Conservation (phyloP, 1,140 invertebrate species). For the Eufriesea mexicana region DNA sequence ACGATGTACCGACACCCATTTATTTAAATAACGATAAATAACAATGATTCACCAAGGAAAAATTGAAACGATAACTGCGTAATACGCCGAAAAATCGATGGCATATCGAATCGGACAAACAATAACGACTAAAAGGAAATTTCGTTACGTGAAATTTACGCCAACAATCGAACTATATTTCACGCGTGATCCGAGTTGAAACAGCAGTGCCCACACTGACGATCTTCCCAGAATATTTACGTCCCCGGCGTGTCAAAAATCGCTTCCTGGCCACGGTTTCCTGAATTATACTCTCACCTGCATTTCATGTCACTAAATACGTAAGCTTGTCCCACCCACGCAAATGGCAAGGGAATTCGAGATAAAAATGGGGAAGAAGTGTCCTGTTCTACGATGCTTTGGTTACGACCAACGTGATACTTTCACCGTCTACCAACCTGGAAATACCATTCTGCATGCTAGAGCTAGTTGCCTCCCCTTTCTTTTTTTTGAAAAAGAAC, state of each 20-base stretch:
- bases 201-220: background rate
- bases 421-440: slow-evolving; percentile 39
- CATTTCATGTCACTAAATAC: slow-evolving; percentile 47
- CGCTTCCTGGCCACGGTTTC: slow-evolving; percentile 15
- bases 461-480: background rate
- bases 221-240: slow-evolving; percentile 5
- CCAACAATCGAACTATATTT: background rate
- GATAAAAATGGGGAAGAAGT: slow-evolving; percentile 46
- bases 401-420: slow-evolving; percentile 11
- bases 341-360: slow-evolving; percentile 13
- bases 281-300: slow-evolving; percentile 46
- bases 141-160: background rate
- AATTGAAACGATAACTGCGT: no score
- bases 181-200: background rate
- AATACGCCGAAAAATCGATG: no score
- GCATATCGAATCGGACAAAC: background rate
- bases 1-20: no score
- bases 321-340: slow-evolving; percentile 55
- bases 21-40: no score
- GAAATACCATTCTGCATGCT: slow-evolving; percentile 29
- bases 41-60: no score
- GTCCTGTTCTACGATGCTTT: slow-evolving; percentile 15
- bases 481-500: background rate
- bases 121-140: background rate
- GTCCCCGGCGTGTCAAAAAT: slow-evolving; percentile 6